phyloP scores from a whole-genome alignment of 1,140 invertebrate genomes.

The Papilio aristodemus region DNA sequence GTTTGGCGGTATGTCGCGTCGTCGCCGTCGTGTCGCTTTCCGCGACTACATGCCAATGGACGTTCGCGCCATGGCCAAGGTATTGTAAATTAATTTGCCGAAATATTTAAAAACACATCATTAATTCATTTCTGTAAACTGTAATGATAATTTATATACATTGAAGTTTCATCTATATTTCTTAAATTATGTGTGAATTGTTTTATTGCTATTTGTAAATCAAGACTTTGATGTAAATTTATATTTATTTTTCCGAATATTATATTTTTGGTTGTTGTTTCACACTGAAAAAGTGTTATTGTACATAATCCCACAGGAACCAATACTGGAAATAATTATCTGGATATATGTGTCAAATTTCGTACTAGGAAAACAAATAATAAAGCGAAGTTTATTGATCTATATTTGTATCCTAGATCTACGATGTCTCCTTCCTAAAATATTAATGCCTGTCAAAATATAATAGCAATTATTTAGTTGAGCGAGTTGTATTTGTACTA shows the following conservation, averaged over 20 bases:
- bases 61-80: slow-evolving; percentile 74
- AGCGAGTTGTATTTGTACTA: slow-evolving; percentile 2
- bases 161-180: not conserved
- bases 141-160: not conserved
- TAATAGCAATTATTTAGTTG: slow-evolving; percentile 19
- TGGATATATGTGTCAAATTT: too few relatives aligned
- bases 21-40: slow-evolving; percentile 71
- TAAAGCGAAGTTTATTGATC: too few relatives aligned
- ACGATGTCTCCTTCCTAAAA: not conserved
- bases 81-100: slow-evolving; percentile 39
- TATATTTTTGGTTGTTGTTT: not conserved
- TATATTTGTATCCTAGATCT: too few relatives aligned
- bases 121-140: not conserved
- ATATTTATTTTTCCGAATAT: not conserved
- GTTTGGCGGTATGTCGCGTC: slow-evolving; percentile 65
- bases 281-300: not conserved
- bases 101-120: not conserved
- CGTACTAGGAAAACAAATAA: too few relatives aligned
- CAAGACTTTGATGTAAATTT: not conserved
- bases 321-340: too few relatives aligned
- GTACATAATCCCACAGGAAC: too few relatives aligned
- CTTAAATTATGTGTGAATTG: not conserved
- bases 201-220: not conserved
- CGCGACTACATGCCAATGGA: slow-evolving; percentile 76
- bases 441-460: not conserved